Evolutionary conservation across 2,797 vertebrate genomes (phyloP), one percentile per base, ranked within the genome.

Genomic region (Macropus fuliginosus): DNA sequence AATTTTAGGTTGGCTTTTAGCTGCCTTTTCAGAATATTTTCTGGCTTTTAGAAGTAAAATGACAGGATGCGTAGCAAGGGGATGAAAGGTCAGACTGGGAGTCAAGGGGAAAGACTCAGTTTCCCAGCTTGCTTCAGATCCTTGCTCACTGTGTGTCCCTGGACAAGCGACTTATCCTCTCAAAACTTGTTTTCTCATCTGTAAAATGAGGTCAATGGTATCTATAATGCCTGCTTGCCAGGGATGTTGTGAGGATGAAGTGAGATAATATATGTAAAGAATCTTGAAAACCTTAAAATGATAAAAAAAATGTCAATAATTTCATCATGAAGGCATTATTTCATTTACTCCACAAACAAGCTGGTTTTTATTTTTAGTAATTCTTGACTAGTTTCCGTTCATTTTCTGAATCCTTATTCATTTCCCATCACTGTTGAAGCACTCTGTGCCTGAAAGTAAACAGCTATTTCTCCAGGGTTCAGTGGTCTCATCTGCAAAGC

Each of bases 371-470:
- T 5, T 81, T 95, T 95, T 29, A 27, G 46, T 9, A 57, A 31
- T 27, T 81, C 40, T 81, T 81, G 46, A 95, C 52, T 56, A 94
- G 6, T 90, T 66, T 94, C 74, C 56, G 52, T 94, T 96, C 4
- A 92, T 92, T 96, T 92, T 90, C 54, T 91, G n/a, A 95, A 94
- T 94, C 62, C 0, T 62, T 95, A 92, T 74, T 92, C 90, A 94
- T 93, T 96, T 81, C 59, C 29, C 55, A 16, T 90, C 59, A 91
- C 5, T 28, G 24, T 92, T 92, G 55, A 74, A n/a, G n/a, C 34
- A 66, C 50, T 55, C 52, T 34, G 0, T 54, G 13, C 66, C 55
- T 16, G 14, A 55, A 54, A 66, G 87, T 66, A 87, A 96, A 90
- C 54, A 40, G 92, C 0, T n/a, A 54, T 12, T 56, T 21, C 3